Evolutionary conservation across 2,113 vertebrate species (phyloP).

Genomic region (Lophura nycthemera): DNA sequence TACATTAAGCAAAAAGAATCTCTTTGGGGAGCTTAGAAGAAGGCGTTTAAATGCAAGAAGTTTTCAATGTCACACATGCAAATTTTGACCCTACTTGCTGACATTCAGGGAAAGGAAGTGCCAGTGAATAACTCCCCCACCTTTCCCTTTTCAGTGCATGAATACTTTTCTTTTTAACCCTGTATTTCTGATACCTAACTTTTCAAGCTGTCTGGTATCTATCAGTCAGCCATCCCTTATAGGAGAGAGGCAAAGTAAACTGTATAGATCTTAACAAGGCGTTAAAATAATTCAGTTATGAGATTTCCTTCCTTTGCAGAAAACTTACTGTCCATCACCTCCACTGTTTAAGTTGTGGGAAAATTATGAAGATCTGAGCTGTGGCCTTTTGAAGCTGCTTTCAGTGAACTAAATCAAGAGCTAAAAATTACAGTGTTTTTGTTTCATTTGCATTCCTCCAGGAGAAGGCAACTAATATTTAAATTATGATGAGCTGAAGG

Average conservation of each 20-base stretch:
- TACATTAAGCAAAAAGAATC: background rate
- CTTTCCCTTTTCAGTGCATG: background rate
- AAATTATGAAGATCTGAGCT: background rate
- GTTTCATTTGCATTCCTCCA: background rate
- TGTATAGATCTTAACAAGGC: background rate
- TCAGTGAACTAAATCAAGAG: background rate
- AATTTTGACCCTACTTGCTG: background rate
- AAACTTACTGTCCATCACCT: background rate
- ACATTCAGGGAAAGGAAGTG: background rate
- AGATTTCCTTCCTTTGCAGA: background rate
- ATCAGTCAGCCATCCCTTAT: background rate
- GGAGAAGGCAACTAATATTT: background rate
- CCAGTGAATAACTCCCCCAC: background rate
- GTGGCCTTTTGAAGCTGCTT: background rate
- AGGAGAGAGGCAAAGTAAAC: background rate
- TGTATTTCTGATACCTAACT: background rate
- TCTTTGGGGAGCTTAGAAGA: background rate
- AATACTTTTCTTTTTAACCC: background rate
- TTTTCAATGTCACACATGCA: background rate
- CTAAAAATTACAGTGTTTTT: background rate
- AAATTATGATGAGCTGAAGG: background rate
- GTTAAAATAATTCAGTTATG: background rate
- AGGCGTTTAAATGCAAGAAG: background rate
- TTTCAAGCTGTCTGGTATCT: background rate
- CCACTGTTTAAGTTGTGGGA: background rate